Evolutionary conservation across 2,888 invertebrate species (phyloP), one percentile per base, ranked within the genome.

Genomic region (Cancer borealis): DNA sequence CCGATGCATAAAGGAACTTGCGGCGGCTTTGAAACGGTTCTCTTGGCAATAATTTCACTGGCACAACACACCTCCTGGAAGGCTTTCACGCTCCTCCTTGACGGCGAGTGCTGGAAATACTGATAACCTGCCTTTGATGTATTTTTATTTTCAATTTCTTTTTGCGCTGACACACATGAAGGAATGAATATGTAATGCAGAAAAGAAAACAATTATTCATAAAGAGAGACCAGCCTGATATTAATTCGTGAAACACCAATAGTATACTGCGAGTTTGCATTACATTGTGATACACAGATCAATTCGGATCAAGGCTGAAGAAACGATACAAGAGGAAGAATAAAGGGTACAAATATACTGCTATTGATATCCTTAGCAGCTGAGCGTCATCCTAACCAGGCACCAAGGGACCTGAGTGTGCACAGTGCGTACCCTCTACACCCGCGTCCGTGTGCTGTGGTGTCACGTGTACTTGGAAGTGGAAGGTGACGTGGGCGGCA

Each of bases 1-100:
- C 84, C 8, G 84, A 10, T 39, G 39, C 39, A 39, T 84, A 84
- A 84, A 84, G 84, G 84, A 84, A 84, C 84, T 30, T 84, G 84
- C 39, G 39, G 84, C 84, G 84, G 84, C 84, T 84, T 84, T 84
- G 39, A 84, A 39, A 84, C 39, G 84, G 39, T 12, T 84, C 39
- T 84, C 84, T 39, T 84, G 84, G 84, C 84, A 84, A 39, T 84
- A 84, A 84, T 84, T 84, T 84, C 39, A 84, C 84, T 84, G 30
- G 39, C 84, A 84, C 84, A 84, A 84, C 84, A 14, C 84, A 30
- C 14, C 84, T 39, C 84, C 84, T 84, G 84, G 84, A 84, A 84
- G 30, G 39, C 84, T 39, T 84, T 84, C 39, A 66, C n/a, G 66
- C 66, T 30, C 39, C 84, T 84, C 30, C 84, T 30, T 84, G 39